Evolutionary conservation across 2,797 vertebrate species (phyloP).

Genomic region (Typhlichthys eigenmanni): DNA sequence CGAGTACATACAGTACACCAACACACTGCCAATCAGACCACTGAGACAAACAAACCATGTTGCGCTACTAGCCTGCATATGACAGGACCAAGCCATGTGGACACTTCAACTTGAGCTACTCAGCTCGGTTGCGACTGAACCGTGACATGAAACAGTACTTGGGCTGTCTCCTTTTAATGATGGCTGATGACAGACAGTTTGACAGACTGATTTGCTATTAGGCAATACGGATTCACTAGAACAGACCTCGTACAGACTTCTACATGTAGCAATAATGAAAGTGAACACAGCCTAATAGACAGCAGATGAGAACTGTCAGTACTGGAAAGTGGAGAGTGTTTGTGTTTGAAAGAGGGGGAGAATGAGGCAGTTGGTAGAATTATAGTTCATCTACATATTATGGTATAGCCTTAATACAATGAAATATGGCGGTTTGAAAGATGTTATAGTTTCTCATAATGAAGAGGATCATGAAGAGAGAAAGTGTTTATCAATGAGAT

Average conservation of each 20-base stretch:
- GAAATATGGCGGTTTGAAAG: not conserved
- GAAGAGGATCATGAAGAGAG: not conserved
- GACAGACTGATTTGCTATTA: not conserved
- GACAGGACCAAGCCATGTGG: constrained; percentile 1
- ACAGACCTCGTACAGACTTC: constrained; percentile 35
- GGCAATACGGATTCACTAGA: constrained; percentile 40
- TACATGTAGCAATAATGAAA: constrained; percentile 44
- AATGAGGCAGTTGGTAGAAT: not conserved
- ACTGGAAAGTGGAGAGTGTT: constrained; percentile 14
- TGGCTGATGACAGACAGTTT: constrained; percentile 1
- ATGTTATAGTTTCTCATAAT: constrained; percentile 9
- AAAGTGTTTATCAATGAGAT: not conserved
- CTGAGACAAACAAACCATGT: not conserved
- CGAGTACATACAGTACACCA: not conserved
- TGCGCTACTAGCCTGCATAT: not conserved
- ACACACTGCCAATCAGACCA: not conserved
- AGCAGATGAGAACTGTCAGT: constrained; percentile 29
- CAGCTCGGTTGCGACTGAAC: not conserved
- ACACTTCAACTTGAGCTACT: not conserved
- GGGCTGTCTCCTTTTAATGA: not conserved
- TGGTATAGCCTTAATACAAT: not conserved
- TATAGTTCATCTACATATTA: constrained; percentile 2
- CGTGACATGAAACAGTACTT: constrained; percentile 18
- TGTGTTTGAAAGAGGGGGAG: not conserved
- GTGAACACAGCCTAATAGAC: constrained; percentile 38